A percentile compares a stretch with the other conserved stretches of the same genome.
phyloP scores from a whole-genome alignment of 2,888 invertebrate genomes.

The Hydrotaea diabolus region DNA sequence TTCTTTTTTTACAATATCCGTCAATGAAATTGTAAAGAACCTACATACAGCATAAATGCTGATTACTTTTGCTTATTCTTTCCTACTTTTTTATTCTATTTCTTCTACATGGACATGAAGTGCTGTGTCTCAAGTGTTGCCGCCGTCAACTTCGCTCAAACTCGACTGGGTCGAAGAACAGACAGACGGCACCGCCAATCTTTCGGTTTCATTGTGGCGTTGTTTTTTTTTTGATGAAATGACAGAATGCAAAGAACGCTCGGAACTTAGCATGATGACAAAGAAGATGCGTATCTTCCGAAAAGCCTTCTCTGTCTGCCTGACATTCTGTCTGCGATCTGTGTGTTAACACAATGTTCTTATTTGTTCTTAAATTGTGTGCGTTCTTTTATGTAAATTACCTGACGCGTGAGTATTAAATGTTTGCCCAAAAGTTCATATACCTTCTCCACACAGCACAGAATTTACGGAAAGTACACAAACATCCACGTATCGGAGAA shows the following conservation, averaged over 20 bases:
- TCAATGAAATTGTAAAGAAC: slow-evolving; percentile 63
- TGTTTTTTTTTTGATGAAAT: slow-evolving; percentile 16
- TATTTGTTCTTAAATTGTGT: not conserved
- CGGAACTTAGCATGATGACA: not conserved
- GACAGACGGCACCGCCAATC: not conserved
- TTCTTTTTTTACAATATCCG: slow-evolving; percentile 59
- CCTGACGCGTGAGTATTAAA: not conserved
- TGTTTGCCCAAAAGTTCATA: not conserved
- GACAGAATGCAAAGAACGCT: not conserved
- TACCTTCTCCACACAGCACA: not conserved
- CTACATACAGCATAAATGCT: slow-evolving; percentile 1
- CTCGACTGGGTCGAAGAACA: no score
- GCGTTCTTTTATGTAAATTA: not conserved
- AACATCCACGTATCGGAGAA: not conserved
- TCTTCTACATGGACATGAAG: not conserved
- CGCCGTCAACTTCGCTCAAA: not conserved
- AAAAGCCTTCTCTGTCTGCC: not conserved
- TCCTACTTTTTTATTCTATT: not conserved
- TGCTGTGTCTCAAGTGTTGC: not conserved
- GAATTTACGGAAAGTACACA: not conserved
- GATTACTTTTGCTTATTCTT: slow-evolving; percentile 28
- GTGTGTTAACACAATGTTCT: not conserved
- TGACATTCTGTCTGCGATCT: not conserved
- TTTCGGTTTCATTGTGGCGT: not conserved
- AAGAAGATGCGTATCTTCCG: slow-evolving; percentile 9